Evolutionary conservation across 2,113 vertebrate genomes (phyloP).

Genomic region (Tinamus guttatus): DNA sequence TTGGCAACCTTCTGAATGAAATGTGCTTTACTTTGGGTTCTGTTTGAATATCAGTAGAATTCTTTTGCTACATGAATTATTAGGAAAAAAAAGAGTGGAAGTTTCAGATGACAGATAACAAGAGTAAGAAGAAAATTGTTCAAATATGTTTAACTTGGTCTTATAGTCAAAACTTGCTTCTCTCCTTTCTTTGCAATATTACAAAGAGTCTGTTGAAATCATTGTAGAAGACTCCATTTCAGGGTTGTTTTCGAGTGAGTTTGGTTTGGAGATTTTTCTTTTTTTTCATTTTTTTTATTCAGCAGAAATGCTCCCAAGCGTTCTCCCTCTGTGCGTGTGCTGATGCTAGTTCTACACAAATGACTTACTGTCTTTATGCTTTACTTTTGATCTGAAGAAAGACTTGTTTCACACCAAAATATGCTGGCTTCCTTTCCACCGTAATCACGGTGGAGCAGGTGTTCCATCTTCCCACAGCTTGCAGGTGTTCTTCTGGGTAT

Average conservation of each 20-base stretch:
- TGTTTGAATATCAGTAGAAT: neutral
- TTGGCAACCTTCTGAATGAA: neutral
- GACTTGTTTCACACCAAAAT: neutral
- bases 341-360: neutral
- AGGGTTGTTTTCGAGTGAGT: neutral
- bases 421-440: conserved; percentile 4
- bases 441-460: conserved; percentile 21
- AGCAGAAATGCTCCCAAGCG: neutral
- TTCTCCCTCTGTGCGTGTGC: neutral
- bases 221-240: neutral
- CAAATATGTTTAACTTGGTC: neutral
- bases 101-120: neutral
- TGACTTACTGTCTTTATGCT: conserved; percentile 29
- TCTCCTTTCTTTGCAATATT: neutral
- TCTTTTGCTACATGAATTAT: neutral
- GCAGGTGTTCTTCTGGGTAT: conserved; percentile 28
- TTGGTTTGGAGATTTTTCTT: neutral
- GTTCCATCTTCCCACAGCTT: conserved; percentile 10
- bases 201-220: neutral
- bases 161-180: neutral
- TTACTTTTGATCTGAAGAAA: conserved; percentile 47
- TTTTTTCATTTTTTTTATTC: neutral
- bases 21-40: neutral
- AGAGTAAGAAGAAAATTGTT: neutral
- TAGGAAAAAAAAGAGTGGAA: neutral